phyloP scores from a whole-genome alignment of 2,113 vertebrate genomes.

The Rhinolophus ferrumequinum region DNA sequence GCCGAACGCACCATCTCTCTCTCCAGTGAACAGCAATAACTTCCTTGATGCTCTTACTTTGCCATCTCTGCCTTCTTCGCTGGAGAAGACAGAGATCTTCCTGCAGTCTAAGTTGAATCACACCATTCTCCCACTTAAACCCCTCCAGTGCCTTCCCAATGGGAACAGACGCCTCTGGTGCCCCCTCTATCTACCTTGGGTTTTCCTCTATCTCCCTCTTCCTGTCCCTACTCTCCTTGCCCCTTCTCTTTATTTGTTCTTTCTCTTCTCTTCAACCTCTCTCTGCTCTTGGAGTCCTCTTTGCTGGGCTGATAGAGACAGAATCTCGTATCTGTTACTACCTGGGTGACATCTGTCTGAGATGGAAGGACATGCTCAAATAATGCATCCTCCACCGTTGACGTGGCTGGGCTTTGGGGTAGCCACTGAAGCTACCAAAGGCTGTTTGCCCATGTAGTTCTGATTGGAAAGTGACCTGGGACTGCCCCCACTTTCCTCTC shows the following conservation, averaged over 20 bases:
- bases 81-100: background rate
- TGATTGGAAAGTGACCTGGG: background rate
- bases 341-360: background rate
- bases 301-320: background rate
- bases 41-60: background rate
- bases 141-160: background rate
- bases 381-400: fast-evolving
- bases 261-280: background rate
- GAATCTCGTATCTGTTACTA: background rate
- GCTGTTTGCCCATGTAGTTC: background rate
- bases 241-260: background rate
- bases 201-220: background rate
- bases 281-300: background rate
- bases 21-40: fast-evolving
- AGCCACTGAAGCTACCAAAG: background rate
- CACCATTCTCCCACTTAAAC: fast-evolving
- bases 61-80: background rate
- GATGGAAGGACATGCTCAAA: background rate
- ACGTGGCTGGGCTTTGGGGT: background rate
- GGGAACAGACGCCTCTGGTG: too few relatives aligned
- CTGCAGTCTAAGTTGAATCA: fast-evolving
- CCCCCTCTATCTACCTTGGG: too few relatives aligned
- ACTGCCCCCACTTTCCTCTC: too few relatives aligned
- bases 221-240: too few relatives aligned
- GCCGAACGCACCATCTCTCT: background rate